Base-by-base conservation (phyloP, 2,113 vertebrate genomes). In the Calypte anna region DNA sequence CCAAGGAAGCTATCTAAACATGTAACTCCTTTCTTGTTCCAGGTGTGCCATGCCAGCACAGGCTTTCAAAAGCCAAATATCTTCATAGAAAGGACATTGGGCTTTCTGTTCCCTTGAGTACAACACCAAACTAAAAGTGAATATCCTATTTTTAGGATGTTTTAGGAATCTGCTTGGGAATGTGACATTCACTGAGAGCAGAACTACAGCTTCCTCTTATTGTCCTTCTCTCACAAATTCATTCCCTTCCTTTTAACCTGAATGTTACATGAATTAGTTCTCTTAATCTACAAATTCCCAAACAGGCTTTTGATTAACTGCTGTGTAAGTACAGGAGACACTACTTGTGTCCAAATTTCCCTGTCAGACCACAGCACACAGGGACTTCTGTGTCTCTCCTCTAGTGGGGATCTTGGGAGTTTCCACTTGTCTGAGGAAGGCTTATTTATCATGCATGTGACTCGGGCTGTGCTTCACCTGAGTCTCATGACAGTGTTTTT, bases 391-490 rank as follows among this genome's bases (percentile, higher is more conserved):
- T 13, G 4, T 38, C 21, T 82, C 50, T 82, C 40, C 27, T 79
- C 36, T 25, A 21, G 24, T 8, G 53, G 51, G 63, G 51, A 82
- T 28, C 51, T 77, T 79, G 75, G 82, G 79, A 91, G 38, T 94
- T 96, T 88, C 90, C 88, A 58, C 40, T 86, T 69, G 63, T 62
- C 72, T 88, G 75, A 58, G 51, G 53, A 88, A 91, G 27, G 31
- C 40, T 46, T 86, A 33, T 66, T 87, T 84, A 58, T 82, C 46
- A 12, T 4, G 4, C 79, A 59, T 81, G 38, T 94, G 92, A 73
- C 74, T 58, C n/a, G 66, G 38, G 19, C 46, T 82, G 74, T 87
- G 18, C 43, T 94, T 91, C 46, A 94, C 90, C 89, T 93, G 82
- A 86, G 46, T 62, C 63, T 74, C 31, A 76, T 85, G 78, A 84